Evolutionary conservation across 2,113 vertebrate species (phyloP).

Genomic region (Eretmochelys imbricata): DNA sequence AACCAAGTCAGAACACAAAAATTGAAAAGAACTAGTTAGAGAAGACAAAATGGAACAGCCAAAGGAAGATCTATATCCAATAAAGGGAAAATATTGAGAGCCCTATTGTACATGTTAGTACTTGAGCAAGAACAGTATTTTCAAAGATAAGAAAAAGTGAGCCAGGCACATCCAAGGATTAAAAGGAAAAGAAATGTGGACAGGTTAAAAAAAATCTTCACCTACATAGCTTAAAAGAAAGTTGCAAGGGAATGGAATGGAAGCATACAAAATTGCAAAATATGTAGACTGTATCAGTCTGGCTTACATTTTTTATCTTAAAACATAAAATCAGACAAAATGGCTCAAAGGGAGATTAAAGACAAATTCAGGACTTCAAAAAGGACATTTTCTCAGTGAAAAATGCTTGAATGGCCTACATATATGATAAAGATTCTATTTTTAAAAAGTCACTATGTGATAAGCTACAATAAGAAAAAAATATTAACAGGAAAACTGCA

Average conservation of each 20-base stretch:
- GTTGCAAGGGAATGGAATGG: neutral
- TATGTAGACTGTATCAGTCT: neutral
- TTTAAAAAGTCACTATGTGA: neutral
- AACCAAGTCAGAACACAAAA: neutral
- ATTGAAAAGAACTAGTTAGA: neutral
- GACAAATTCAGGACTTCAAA: slow-evolving; percentile 28
- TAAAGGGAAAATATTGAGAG: neutral
- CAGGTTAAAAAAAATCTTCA: neutral
- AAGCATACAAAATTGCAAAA: neutral
- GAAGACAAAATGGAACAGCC: neutral
- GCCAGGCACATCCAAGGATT: neutral
- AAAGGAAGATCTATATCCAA: neutral
- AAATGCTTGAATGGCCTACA: neutral
- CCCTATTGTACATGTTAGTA: neutral
- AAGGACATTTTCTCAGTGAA: slow-evolving; percentile 10
- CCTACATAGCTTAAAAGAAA: neutral
- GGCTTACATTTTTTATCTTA: neutral
- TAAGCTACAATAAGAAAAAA: neutral
- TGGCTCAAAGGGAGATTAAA: slow-evolving; percentile 41
- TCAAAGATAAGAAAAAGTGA: neutral
- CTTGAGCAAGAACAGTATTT: slow-evolving; percentile 6
- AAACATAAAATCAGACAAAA: slow-evolving; percentile 40
- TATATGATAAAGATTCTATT: neutral
- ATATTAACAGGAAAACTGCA: neutral
- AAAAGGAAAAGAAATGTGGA: neutral